These are phyloP conservation scores for Heliconius melpomene DNA, from an alignment of 1,140 invertebrate species.

Conservation along the genomic window DNA sequence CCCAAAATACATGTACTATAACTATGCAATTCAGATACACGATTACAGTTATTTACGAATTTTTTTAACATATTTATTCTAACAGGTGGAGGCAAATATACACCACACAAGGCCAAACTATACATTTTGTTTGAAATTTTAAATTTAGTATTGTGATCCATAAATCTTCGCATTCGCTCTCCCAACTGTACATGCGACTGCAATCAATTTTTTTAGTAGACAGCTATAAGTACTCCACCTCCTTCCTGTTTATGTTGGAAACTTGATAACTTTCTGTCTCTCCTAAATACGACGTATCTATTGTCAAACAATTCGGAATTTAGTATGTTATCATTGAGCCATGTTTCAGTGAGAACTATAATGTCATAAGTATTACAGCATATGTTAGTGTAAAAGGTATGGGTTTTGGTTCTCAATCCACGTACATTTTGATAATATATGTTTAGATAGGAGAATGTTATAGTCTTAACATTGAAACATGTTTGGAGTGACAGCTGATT, in stretches of 20 bases:
- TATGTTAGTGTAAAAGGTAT: constrained; percentile 17
- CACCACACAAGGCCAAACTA: no score
- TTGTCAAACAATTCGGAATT: constrained; percentile 21
- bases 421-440: no score
- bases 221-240: constrained; percentile 9
- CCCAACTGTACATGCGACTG: background rate
- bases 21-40: no score
- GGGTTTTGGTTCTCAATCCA: constrained; percentile 20
- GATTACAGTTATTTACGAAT: no score
- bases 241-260: constrained; percentile 19
- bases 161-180: background rate
- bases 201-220: constrained; percentile 20
- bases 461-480: no score
- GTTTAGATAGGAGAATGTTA: no score
- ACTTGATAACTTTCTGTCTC: constrained; percentile 13
- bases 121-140: no score
- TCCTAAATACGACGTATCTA: constrained; percentile 19
- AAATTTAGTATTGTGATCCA: no score
- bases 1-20: no score
- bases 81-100: no score
- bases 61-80: no score
- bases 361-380: constrained; percentile 22
- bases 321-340: constrained; percentile 14
- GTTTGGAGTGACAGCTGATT: no score
- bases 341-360: constrained; percentile 22